A percentile compares a stretch with the other conserved stretches of the same genome.
These are phyloP conservation scores for Myrmecophaga tridactyla DNA, from an alignment of 2,113 vertebrate species.

Conservation along the genomic window DNA sequence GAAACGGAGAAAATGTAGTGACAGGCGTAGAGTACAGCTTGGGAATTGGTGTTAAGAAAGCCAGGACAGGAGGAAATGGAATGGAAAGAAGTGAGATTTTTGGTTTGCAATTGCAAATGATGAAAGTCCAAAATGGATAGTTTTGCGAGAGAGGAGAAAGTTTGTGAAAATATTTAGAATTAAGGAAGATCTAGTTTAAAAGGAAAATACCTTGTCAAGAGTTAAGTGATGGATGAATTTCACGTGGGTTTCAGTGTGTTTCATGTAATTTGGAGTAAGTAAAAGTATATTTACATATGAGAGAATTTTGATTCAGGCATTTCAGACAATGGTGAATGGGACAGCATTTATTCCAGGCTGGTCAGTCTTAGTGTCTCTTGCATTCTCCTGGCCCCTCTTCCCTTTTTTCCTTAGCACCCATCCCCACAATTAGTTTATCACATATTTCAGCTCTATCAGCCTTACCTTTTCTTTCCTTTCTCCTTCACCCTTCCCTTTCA, in stretches of 20 bases:
- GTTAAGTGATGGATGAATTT: background rate
- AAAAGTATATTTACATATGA: background rate
- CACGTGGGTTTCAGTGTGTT: background rate
- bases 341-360: background rate
- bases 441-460: background rate
- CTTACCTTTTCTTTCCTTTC: background rate
- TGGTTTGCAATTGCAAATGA: background rate
- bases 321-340: background rate
- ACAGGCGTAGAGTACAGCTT: background rate
- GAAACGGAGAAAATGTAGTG: background rate
- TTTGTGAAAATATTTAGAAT: background rate
- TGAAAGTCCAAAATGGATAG: background rate
- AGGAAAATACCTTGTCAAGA: background rate
- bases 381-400: background rate
- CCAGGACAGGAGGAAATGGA: background rate
- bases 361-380: background rate
- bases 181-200: slow-evolving; percentile 40
- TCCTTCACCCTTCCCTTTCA: background rate
- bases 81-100: background rate
- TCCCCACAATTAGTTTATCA: background rate
- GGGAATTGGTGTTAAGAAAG: background rate
- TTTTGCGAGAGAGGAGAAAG: slow-evolving; percentile 16
- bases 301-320: background rate
- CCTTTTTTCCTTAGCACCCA: background rate
- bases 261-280: background rate